Evolutionary conservation across 1,140 invertebrate genomes (phyloP).

Genomic region (Brachionus manjavacas): DNA sequence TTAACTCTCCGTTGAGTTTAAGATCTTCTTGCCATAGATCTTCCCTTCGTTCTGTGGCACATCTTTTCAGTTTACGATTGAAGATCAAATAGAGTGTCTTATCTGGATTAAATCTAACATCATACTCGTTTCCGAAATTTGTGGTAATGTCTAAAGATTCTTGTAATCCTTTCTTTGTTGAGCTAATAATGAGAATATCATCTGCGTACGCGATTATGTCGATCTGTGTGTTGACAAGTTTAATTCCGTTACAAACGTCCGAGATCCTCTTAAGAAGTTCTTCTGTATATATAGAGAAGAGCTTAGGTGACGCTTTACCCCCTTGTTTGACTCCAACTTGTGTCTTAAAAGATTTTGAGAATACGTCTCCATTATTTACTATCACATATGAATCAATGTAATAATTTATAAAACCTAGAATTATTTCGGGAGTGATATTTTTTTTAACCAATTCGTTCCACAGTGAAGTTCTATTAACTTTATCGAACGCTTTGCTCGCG

Average conservation of each 20-base stretch:
- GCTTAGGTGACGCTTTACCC: slow-evolving; percentile 1
- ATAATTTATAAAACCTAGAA: background rate
- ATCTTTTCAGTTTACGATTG: background rate
- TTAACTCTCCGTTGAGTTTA: background rate
- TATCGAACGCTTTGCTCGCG: slow-evolving; percentile 15
- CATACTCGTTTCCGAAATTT: background rate
- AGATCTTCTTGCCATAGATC: background rate
- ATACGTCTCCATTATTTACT: background rate
- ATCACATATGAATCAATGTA: background rate
- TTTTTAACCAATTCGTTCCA: background rate
- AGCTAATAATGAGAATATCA: background rate
- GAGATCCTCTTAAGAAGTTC: no score
- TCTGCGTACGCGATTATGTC: slow-evolving; percentile 9
- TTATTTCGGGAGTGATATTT: background rate
- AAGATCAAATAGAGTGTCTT: background rate
- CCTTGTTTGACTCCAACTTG: background rate
- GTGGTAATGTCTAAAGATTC: background rate
- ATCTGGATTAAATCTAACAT: slow-evolving; percentile 4
- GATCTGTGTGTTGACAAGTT: background rate
- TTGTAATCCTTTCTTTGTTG: background rate
- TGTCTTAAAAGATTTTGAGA: background rate
- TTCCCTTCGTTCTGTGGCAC: background rate
- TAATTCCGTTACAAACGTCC: background rate
- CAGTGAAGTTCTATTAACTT: background rate
- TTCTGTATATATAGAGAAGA: slow-evolving; percentile 11